A percentile compares a stretch with the other conserved stretches of the same genome.
Evolutionary conservation across 1,140 invertebrate species (phyloP).

Genomic region (Luehdorfia chinensis): DNA sequence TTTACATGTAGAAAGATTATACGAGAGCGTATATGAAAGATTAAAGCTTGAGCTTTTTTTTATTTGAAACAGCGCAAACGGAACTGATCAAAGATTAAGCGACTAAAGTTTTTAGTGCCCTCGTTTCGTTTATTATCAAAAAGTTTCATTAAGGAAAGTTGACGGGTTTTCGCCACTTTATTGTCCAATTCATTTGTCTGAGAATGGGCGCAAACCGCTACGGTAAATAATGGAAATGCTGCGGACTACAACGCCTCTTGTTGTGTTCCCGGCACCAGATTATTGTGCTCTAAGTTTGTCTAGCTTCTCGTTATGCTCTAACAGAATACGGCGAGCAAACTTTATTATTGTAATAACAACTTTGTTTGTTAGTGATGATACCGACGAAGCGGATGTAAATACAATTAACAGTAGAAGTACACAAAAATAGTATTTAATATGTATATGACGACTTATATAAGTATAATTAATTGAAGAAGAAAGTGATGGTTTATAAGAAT

Average conservation of each 20-base stretch:
- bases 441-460: too few species aligned
- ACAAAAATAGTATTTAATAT: too few species aligned
- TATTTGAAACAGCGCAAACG: too few species aligned
- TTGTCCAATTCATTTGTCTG: constrained; percentile 67
- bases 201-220: constrained; percentile 47
- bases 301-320: constrained; percentile 45
- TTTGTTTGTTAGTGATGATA: constrained; percentile 18
- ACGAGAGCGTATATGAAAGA: too few species aligned
- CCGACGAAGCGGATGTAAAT: constrained; percentile 12
- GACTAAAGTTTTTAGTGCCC: constrained; percentile 43
- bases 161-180: constrained; percentile 59
- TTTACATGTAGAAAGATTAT: too few species aligned
- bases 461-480: too few species aligned
- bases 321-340: constrained; percentile 48
- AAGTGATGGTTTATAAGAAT: too few species aligned
- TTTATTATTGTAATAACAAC: constrained; percentile 39
- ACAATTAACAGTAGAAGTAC: not conserved
- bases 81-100: constrained; percentile 57
- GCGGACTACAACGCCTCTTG: constrained; percentile 40
- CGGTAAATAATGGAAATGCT: constrained; percentile 60
- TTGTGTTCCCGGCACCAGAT: constrained; percentile 47
- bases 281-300: constrained; percentile 62
- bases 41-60: too few species aligned
- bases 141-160: constrained; percentile 65
- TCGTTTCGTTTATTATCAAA: constrained; percentile 59